Evolutionary conservation across 2,888 invertebrate species (phyloP).

Genomic region (Alcis repandata): DNA sequence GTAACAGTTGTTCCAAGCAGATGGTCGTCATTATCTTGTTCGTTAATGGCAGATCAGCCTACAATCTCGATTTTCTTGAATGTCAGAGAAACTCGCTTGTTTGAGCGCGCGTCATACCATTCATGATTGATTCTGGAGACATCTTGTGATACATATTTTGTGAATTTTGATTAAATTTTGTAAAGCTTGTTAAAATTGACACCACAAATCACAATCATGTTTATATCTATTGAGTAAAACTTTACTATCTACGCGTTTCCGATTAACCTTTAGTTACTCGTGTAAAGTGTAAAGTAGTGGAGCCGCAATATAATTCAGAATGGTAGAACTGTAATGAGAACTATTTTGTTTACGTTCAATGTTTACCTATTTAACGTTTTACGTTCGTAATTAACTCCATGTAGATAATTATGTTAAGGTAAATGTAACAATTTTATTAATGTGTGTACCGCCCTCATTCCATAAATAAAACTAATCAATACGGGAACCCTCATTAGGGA

Average conservation of each 20-base stretch:
- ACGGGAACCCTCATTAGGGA: constrained; percentile 37
- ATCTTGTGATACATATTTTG: neutral
- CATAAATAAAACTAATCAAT: constrained; percentile 30
- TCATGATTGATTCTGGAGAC: neutral
- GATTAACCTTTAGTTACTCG: too few species aligned
- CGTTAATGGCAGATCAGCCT: constrained; percentile 33
- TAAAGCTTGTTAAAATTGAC: too few species aligned
- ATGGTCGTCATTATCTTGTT: constrained; percentile 42
- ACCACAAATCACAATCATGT: too few species aligned
- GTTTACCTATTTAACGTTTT: neutral
- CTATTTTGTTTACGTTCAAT: neutral
- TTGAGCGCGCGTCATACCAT: constrained; percentile 2
- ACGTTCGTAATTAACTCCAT: neutral
- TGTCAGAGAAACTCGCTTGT: constrained; percentile 16
- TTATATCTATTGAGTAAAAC: too few species aligned
- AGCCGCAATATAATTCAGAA: too few species aligned
- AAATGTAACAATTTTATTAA: neutral
- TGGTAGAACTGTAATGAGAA: too few species aligned
- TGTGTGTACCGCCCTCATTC: constrained; percentile 2
- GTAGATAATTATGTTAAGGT: neutral
- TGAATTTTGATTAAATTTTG: neutral
- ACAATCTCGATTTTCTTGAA: constrained; percentile 22
- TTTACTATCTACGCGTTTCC: too few species aligned
- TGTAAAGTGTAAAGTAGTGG: too few species aligned
- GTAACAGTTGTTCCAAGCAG: constrained; percentile 37